phyloP scores from a whole-genome alignment of 2,888 invertebrate species.

The Cheilosia pagana region DNA sequence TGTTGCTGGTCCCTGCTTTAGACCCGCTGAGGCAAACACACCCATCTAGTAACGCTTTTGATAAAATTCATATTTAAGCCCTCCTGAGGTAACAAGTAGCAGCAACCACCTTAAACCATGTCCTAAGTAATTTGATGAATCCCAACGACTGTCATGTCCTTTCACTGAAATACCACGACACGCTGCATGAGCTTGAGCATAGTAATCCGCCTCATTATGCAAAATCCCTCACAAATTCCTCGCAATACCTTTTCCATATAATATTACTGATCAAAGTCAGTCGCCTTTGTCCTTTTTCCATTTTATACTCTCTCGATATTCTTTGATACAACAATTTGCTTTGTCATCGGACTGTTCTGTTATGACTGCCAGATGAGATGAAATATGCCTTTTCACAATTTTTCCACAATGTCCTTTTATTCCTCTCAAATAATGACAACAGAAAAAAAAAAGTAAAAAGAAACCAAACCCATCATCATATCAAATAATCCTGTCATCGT shows the following conservation, averaged over 20 bases:
- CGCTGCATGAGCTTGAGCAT: too few relatives aligned
- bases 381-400: conserved; percentile 64
- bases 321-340: conserved; percentile 71
- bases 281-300: conserved; percentile 49
- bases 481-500: conserved; percentile 57
- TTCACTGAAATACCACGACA: too few relatives aligned
- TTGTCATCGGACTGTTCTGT: conserved; percentile 64
- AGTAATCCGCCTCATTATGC: conserved; percentile 39
- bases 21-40: too few relatives aligned
- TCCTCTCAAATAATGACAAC: not conserved
- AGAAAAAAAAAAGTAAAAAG: conserved; percentile 9
- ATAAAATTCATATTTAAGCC: too few relatives aligned
- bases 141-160: too few relatives aligned
- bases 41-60: too few relatives aligned
- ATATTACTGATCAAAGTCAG: conserved; percentile 64
- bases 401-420: conserved; percentile 61
- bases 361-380: conserved; percentile 62
- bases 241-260: not conserved
- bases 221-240: conserved; percentile 5
- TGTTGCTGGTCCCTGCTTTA: too few relatives aligned
- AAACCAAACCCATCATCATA: conserved; percentile 54
- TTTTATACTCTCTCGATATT: conserved; percentile 64
- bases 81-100: too few relatives aligned
- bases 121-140: too few relatives aligned
- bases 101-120: too few relatives aligned